Evolutionary conservation across 2,888 invertebrate species (phyloP), one percentile per base, ranked within the genome.

Genomic region (Vannuccia rotundouncinata): DNA sequence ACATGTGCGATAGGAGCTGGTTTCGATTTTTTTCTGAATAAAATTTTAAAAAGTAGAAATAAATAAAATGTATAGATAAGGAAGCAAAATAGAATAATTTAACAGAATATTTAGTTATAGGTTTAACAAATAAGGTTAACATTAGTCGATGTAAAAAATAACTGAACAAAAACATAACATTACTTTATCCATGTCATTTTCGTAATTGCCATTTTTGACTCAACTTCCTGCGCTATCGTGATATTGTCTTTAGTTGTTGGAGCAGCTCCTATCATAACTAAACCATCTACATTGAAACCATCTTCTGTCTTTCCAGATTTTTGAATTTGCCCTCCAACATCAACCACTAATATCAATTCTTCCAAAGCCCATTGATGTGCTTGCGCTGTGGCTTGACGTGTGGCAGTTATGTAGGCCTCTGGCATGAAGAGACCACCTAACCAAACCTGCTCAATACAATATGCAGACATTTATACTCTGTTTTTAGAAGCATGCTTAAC

Each of bases 351-450:
- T 92, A 86, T 95, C 17, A 99, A 90, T 89, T 99, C 98, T 89
- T 99, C 99, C 73, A 99, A 90, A 0, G 98, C 96, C 91, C 91
- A 91, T 80, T 87, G 86, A 88, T 98, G 98, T 74, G 88, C 88
- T 84, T 89, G 89, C 0, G 97, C 98, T 74, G 99, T 95, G 88
- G 95, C 98, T 88, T 99, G 99, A 27, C 99, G 91, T 0, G 98
- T 99, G 1, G 99, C 99, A 0, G 99, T 99, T 83, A 99, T 95
- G 88, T 97, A 99, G 0, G 99, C 99, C 89, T 99, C 99, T 0
- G 99, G 97, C 88, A 97, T 97, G 85, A 99, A 91, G 80, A 99
- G 90, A 13, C 99, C 98, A 79, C 99, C 99, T 77, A 99, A 90
- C 98, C 98, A 98, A 78, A 99, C 94, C 0, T 83, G 31, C 25